These are phyloP conservation scores for Thalpophila matura DNA, from an alignment of 2,888 invertebrate genomes.

Conservation along the genomic window DNA sequence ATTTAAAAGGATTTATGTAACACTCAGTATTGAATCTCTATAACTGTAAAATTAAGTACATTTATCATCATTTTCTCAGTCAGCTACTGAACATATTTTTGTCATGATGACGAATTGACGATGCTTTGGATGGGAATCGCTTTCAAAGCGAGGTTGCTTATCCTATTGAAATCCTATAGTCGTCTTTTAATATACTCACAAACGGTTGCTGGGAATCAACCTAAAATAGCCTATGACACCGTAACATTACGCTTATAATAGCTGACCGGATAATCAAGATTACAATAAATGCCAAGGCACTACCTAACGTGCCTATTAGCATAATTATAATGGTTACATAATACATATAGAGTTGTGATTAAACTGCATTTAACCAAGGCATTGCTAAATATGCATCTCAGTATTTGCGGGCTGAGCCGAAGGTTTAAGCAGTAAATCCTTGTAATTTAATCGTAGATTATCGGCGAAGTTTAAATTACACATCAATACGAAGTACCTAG, in stretches of 20 bases:
- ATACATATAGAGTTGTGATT: not conserved
- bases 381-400: not conserved
- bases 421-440: slow-evolving; percentile 7
- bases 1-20: not conserved
- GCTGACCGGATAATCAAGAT: slow-evolving; percentile 5
- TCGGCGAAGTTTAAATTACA: not conserved
- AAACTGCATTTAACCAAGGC: not conserved
- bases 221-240: too few species aligned
- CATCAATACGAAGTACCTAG: not conserved
- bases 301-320: not conserved
- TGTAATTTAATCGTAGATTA: slow-evolving; percentile 1
- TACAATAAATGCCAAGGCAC: slow-evolving; percentile 17
- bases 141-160: too few species aligned
- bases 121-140: too few species aligned
- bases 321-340: not conserved
- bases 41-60: not conserved
- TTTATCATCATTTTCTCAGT: too few species aligned
- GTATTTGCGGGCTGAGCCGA: not conserved
- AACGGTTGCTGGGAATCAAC: too few species aligned
- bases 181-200: too few species aligned
- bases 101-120: too few species aligned
- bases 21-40: too few species aligned
- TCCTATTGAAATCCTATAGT: too few species aligned
- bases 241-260: not conserved
- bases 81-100: too few species aligned